Conservation (phyloP, 2,888 invertebrate species). For the Oscheius sp. region DNA sequence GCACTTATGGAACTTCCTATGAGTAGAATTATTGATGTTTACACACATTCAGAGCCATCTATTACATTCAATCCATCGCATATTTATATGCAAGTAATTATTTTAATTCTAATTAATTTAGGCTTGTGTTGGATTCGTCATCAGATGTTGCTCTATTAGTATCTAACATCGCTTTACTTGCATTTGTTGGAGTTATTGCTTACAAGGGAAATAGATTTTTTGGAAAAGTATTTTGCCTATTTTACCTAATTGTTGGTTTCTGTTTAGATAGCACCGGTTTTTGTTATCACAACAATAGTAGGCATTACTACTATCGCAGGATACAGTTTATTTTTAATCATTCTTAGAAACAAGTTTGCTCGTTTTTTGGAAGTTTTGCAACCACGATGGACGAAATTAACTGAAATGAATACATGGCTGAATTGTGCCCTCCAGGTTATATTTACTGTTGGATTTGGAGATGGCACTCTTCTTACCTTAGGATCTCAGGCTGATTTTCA, state of each 20-base stretch:
- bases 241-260: neutral
- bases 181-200: conserved; percentile 1
- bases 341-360: neutral
- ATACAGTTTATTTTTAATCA: neutral
- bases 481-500: conserved; percentile 10
- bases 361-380: neutral
- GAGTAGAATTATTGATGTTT: neutral
- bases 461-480: conserved; percentile 23
- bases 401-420: neutral
- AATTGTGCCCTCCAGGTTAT: conserved; percentile 8
- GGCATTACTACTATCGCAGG: neutral
- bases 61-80: conserved; percentile 14
- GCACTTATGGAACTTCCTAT: neutral
- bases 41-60: neutral
- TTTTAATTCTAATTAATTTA: neutral
- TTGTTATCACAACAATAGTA: neutral
- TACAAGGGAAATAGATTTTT: conserved; percentile 19
- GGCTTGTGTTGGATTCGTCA: neutral
- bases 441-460: conserved; percentile 6
- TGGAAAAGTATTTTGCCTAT: neutral
- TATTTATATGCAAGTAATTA: neutral
- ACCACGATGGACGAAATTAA: neutral
- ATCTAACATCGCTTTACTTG: neutral
- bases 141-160: neutral
- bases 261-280: neutral